phyloP scores from a whole-genome alignment of 2,888 invertebrate genomes.

The Suillia variegata region DNA sequence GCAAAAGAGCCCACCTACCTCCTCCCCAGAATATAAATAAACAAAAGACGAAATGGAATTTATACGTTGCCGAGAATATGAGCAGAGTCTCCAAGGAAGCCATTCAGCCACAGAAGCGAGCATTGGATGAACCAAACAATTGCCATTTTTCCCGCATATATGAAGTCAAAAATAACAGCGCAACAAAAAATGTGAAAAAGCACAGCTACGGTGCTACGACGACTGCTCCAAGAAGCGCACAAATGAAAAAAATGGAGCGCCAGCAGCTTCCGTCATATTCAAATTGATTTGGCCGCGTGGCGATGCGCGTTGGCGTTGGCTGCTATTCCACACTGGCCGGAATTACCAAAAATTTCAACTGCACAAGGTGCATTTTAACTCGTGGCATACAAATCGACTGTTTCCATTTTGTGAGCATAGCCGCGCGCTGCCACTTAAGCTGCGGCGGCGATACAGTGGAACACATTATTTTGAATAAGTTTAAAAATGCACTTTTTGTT shows the following conservation, averaged over 20 bases:
- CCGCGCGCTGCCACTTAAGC: background rate
- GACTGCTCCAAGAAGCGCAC: no score
- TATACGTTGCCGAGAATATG: background rate
- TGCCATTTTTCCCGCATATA: no score
- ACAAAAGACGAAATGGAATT: background rate
- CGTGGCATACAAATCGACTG: slow-evolving; percentile 17
- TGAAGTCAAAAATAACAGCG: no score
- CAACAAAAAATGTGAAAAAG: no score
- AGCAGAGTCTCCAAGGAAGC: background rate
- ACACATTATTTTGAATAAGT: no score
- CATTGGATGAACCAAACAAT: background rate
- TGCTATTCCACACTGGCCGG: no score
- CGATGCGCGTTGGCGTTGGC: background rate
- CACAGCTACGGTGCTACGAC: no score
- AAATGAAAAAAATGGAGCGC: no score
- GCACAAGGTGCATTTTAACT: background rate
- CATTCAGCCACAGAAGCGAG: no score
- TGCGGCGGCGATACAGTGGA: no score
- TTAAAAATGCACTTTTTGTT: no score
- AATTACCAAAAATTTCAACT: background rate
- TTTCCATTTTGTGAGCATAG: slow-evolving; percentile 16
- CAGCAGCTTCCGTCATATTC: background rate
- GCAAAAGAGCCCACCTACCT: background rate
- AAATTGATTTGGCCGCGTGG: background rate
- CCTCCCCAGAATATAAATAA: background rate